Base-by-base conservation (phyloP, 1,140 invertebrate species). In the Drosophila bocqueti region DNA sequence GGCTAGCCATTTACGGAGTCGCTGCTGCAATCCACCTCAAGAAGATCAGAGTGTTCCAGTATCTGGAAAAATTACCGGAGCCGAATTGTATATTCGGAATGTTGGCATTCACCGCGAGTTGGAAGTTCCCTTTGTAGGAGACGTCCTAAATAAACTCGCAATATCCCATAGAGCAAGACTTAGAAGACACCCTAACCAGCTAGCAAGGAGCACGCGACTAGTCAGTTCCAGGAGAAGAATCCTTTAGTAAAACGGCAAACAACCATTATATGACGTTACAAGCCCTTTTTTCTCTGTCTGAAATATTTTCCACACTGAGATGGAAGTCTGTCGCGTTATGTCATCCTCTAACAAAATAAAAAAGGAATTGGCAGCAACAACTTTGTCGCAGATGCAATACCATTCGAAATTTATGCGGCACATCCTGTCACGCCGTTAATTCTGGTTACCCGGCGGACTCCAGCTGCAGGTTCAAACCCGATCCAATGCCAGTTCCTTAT, bases 341-440 rank as follows among this genome's bases (percentile, higher is more conserved):
- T 66, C 29, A 36, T 45, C 16, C 29, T 18, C 4, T 38, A 21
- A 18, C 24, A 26, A 11, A 13, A 59, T 47, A 42, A 45, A 52
- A 52, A 40, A 34, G 40, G 57, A 62, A 57, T 57, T 73, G 61
- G 46, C 50, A 62, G 43, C 50, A 47, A 52, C 77, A 73, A 73
- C 81, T 80, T 80, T 84, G 81, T 73, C 71, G 43, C 57, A 76
- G 77, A 63, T 75, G 69, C 76, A 83, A 83, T 80, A 64, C 64
- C 64, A 68, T 83, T 68, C 74, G 73, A 71, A 79, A 85, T 90
- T 90, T 86, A 83, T 83, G 83, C 80, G 68, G 43, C 66, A 52
- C 81, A 83, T 83, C 84, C 83, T 83, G 77, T 81, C 65, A 40
- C 43, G 65, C 77, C 61, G 68, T 90, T 84, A 89, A 89, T 89